These are phyloP conservation scores for Centrocercus urophasianus DNA, from an alignment of 2,113 vertebrate species.

Conservation along the genomic window DNA sequence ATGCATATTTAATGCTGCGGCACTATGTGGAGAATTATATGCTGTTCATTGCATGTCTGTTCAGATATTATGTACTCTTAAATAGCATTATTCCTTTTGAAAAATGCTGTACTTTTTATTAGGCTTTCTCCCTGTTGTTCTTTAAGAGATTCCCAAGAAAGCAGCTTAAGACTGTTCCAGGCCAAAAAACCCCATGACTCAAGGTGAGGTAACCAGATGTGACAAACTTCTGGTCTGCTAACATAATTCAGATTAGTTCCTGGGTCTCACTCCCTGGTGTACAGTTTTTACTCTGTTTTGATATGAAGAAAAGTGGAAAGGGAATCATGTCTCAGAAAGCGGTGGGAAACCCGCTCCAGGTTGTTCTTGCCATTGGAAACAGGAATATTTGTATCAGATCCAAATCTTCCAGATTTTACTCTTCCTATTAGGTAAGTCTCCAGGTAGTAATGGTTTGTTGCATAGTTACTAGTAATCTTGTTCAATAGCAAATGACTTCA, in stretches of 20 bases:
- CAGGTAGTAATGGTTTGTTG: not conserved
- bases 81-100: constrained; percentile 51
- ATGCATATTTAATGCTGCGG: constrained; percentile 72
- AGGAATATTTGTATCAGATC: not conserved
- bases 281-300: not conserved
- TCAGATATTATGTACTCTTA: constrained; percentile 58
- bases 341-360: not conserved
- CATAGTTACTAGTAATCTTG: not conserved
- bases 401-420: not conserved
- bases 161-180: not conserved
- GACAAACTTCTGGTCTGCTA: constrained; percentile 6
- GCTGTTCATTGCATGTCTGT: constrained; percentile 69
- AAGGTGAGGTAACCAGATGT: not conserved
- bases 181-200: not conserved
- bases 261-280: not conserved
- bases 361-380: not conserved
- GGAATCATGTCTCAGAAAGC: not conserved
- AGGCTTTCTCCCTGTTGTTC: not conserved
- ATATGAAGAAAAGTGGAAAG: not conserved
- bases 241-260: not conserved
- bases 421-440: not conserved
- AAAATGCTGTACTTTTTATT: constrained; percentile 47
- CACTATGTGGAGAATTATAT: constrained; percentile 72
- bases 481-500: not conserved
- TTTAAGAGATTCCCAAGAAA: not conserved